Evolutionary conservation across 2,797 vertebrate genomes (phyloP).

Genomic region (Sternarchorhynchus goeldii): DNA sequence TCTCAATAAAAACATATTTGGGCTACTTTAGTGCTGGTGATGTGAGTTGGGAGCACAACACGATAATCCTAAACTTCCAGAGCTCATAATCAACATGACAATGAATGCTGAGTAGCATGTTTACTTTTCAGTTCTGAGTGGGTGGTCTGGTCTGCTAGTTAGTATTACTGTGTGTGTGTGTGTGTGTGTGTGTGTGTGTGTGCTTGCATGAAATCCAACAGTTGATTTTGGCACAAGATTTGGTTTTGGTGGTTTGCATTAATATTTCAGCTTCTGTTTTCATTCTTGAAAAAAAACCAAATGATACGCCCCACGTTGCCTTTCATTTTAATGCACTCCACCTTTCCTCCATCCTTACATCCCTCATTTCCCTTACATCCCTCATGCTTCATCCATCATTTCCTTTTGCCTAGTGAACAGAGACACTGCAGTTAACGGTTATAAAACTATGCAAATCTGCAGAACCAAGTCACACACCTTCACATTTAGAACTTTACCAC

Average conservation of each 20-base stretch:
- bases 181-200: slow-evolving; percentile 12
- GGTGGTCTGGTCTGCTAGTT: slow-evolving; percentile 6
- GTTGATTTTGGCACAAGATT: slow-evolving; percentile 7
- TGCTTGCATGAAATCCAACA: neutral
- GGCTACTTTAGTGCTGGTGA: neutral
- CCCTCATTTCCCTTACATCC: neutral
- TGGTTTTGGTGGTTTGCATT: slow-evolving; percentile 1
- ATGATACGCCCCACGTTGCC: neutral
- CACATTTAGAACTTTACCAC: neutral
- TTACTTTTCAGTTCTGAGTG: slow-evolving; percentile 15
- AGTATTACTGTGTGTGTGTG: neutral
- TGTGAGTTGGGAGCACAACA: neutral
- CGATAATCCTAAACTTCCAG: neutral
- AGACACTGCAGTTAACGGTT: neutral
- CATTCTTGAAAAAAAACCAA: neutral
- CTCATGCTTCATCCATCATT: neutral
- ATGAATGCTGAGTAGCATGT: neutral
- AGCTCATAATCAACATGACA: neutral
- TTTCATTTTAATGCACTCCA: neutral
- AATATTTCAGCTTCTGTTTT: slow-evolving; percentile 9
- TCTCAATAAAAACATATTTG: too few relatives aligned
- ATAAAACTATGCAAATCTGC: neutral
- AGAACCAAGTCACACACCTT: neutral
- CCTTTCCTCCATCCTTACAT: neutral
- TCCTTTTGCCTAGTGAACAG: neutral